Conservation (phyloP, 2,797 vertebrate genomes). For the Ptychadena robeensis region DNA sequence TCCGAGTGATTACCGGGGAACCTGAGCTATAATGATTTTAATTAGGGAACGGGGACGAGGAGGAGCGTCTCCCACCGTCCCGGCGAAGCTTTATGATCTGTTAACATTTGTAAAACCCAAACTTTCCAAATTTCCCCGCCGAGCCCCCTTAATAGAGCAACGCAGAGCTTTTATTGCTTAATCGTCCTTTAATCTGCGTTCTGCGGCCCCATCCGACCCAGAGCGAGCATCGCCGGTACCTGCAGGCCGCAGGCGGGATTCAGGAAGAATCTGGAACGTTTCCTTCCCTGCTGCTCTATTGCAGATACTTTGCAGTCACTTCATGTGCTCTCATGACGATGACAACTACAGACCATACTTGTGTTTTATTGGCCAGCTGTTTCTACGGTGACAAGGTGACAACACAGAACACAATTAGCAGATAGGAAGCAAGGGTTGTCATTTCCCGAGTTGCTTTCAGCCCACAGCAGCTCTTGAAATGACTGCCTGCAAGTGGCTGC, state of each 20-base stretch:
- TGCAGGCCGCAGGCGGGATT: neutral
- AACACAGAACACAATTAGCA: too few relatives aligned
- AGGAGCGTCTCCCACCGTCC: neutral
- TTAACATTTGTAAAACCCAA: constrained; percentile 45
- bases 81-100: constrained; percentile 37
- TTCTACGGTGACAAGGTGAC: too few relatives aligned
- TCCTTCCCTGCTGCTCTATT: too few relatives aligned
- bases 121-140: constrained; percentile 8
- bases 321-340: too few relatives aligned
- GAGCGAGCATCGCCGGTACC: neutral
- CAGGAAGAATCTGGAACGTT: neutral
- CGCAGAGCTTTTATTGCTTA: neutral
- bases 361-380: too few relatives aligned
- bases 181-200: constrained; percentile 2
- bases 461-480: too few relatives aligned
- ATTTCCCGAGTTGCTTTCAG: too few relatives aligned
- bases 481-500: too few relatives aligned
- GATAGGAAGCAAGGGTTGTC: too few relatives aligned
- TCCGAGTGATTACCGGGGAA: constrained; percentile 42
- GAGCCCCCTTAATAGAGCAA: neutral
- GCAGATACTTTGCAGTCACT: too few relatives aligned
- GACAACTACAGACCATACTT: too few relatives aligned
- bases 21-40: constrained; percentile 44
- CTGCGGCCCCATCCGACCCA: neutral
- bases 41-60: constrained; percentile 44